Base-by-base conservation (phyloP, 2,888 invertebrate genomes). In the Trichopria drosophilae region DNA sequence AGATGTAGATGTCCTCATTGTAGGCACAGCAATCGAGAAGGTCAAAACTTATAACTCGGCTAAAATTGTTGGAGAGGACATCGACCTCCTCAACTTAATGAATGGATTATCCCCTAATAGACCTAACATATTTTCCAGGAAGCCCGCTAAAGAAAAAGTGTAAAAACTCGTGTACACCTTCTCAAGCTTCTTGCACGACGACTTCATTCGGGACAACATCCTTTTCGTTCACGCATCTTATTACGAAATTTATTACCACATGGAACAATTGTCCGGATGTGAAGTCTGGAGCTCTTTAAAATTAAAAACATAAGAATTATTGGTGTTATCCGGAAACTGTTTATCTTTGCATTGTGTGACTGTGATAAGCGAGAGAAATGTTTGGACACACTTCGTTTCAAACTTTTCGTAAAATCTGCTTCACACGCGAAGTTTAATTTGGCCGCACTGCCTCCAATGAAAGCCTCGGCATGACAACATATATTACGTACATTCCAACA, bases 1-100 rank as follows among this genome's bases (percentile, higher is more conserved):
- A 68, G 68, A 71, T 66, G 69, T 67, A 46, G 72, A 70, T 67
- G 67, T 69, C 58, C 64, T 71, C 35, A 73, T 72, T 51, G 58
- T 72, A 36, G 65, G 73, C 45, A 28, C 37, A n/a, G 41, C 22
- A 10, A 15, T 31, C 28, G 16, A n/a, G 7, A 15, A 41, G 13
- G 26, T 12, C 10, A 9, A 15, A 6, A 16, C 15, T 6, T 12
- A 41, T 26, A 6, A 31, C n/a, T 26, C 20, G 1, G 19, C 29
- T 41, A 15, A 29, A 12, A 41, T 41, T 7, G 10, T 29, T 29
- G 41, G 41, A 26, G 29, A 41, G 10, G 41, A 41, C 29, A 26
- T n/a, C n/a, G n/a, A n/a, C 9, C 16, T 41, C 7, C 19, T 29
- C 2, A 20, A 29, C 18, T 5, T 41, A 13, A 15, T 29, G 4